Evolutionary conservation across 2,113 vertebrate species (phyloP).

Genomic region (Hassar affinis): DNA sequence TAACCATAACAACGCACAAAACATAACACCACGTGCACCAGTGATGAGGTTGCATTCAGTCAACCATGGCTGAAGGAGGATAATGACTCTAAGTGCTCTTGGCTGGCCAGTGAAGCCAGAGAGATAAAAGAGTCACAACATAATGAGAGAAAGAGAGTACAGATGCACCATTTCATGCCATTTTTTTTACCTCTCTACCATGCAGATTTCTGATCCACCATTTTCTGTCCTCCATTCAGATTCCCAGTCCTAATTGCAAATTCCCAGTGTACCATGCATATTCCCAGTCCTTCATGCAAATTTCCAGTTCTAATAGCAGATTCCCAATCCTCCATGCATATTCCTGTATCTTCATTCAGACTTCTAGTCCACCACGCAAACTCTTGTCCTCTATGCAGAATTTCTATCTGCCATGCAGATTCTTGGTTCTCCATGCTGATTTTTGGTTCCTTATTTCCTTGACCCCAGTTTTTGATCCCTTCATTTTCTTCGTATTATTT

Average conservation of each 20-base stretch:
- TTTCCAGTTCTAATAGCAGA: not conserved
- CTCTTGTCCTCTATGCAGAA: not conserved
- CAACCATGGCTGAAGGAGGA: slow-evolving; percentile 12
- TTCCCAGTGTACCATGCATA: not conserved
- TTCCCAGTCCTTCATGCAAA: not conserved
- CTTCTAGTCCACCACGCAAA: not conserved
- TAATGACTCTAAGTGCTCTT: slow-evolving; percentile 15
- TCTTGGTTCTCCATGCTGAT: not conserved
- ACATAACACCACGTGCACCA: slow-evolving; percentile 7
- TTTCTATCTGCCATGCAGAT: not conserved
- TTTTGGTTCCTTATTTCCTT: not conserved
- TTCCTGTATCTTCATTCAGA: not conserved
- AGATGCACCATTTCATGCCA: not conserved
- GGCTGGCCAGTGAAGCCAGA: slow-evolving; percentile 9
- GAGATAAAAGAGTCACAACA: not conserved
- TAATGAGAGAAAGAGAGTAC: not conserved
- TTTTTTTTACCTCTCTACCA: not conserved
- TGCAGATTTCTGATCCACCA: not conserved
- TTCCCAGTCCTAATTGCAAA: not conserved
- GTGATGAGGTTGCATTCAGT: not conserved
- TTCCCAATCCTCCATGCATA: not conserved
- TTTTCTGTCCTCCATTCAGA: not conserved
- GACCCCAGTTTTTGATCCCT: not conserved
- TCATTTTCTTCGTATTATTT: not conserved
- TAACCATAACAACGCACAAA: not conserved